phyloP scores from a whole-genome alignment of 2,797 vertebrate species.

The Loris lydekkerianus region DNA sequence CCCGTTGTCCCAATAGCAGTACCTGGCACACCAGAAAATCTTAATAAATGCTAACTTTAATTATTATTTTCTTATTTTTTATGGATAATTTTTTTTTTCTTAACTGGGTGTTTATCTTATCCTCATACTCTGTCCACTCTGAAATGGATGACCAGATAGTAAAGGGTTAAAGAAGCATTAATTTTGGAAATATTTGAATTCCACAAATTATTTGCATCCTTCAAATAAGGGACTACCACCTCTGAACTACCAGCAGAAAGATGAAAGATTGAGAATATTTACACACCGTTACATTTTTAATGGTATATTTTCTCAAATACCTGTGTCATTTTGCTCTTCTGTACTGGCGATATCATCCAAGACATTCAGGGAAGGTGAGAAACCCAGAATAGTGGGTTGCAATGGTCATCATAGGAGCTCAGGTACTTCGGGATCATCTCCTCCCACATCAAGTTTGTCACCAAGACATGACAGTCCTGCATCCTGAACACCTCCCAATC shows the following conservation, averaged over 20 bases:
- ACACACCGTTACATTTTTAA: not conserved
- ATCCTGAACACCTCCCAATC: not conserved
- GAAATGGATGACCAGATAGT: not conserved
- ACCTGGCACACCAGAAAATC: not conserved
- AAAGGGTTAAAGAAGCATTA: not conserved
- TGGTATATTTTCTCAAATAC: not conserved
- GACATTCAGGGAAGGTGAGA: not conserved
- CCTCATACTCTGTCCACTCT: not conserved
- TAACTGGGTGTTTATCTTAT: not conserved
- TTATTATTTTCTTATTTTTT: slow-evolving; percentile 39
- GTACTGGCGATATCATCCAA: not conserved
- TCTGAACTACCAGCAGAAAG: not conserved
- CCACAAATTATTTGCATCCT: not conserved
- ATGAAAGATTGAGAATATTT: not conserved
- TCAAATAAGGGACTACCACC: not conserved
- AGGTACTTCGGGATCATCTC: not conserved
- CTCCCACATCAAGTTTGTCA: not conserved
- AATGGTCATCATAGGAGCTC: not conserved
- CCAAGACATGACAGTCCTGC: not conserved
- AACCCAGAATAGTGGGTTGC: not conserved
- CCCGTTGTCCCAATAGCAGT: not conserved
- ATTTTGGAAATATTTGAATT: slow-evolving; percentile 36
- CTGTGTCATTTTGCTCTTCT: not conserved
- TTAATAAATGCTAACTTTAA: not conserved
- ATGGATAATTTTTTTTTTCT: not conserved